Evolutionary conservation across 2,797 vertebrate genomes (phyloP).

Genomic region (Sebastes steindachneri): DNA sequence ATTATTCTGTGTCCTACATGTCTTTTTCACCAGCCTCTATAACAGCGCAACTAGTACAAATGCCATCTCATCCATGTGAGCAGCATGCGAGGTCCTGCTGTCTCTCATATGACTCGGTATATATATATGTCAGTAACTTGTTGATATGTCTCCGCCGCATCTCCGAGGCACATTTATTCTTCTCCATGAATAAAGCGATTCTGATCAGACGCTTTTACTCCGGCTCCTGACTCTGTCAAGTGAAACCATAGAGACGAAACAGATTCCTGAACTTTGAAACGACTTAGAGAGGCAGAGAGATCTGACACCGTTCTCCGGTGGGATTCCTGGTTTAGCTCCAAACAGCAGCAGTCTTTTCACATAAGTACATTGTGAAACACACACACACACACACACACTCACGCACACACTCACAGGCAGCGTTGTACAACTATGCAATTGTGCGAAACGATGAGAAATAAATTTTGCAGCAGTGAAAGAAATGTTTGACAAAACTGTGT

Average conservation of each 20-base stretch:
- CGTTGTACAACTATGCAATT: not conserved
- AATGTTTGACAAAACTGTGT: not conserved
- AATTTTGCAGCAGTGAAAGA: not conserved
- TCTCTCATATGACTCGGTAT: not conserved
- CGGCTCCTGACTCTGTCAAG: not conserved
- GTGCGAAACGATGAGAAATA: not conserved
- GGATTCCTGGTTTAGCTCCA: constrained; percentile 28
- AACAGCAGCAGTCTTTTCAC: not conserved
- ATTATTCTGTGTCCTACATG: not conserved
- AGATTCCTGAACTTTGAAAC: constrained; percentile 4
- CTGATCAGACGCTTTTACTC: not conserved
- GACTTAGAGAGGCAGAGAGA: constrained; percentile 1
- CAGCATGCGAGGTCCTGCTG: not conserved
- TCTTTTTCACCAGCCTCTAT: not conserved
- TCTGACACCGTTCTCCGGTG: constrained; percentile 7
- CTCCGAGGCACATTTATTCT: not conserved
- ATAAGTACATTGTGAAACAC: not conserved
- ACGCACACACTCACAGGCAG: not conserved
- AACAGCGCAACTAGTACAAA: not conserved
- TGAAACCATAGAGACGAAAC: not conserved
- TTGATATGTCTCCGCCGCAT: not conserved
- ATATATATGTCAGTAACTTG: not conserved
- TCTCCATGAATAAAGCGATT: not conserved
- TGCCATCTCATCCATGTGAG: not conserved
- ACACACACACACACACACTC: not conserved